Evolutionary conservation across 2,888 invertebrate species (phyloP).

Genomic region (Hyppa rectilinea): DNA sequence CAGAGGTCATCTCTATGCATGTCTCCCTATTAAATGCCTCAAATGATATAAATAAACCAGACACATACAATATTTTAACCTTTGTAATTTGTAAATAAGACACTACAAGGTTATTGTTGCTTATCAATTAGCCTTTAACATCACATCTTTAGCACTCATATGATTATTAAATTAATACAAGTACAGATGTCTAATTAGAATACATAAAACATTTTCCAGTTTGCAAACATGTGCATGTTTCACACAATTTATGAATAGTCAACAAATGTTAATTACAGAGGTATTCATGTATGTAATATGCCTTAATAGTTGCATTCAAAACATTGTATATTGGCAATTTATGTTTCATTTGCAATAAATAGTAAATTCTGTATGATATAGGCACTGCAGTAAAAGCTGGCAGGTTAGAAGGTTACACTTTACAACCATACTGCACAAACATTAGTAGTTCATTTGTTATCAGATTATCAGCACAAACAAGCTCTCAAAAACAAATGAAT

Average conservation of each 20-base stretch:
- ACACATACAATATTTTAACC: background rate
- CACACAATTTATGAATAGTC: background rate
- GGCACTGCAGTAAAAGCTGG: slow-evolving; percentile 21
- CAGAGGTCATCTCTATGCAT: background rate
- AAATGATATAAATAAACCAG: slow-evolving; percentile 26
- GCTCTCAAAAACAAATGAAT: slow-evolving; percentile 48
- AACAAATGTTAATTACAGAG: slow-evolving; percentile 7
- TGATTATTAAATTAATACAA: slow-evolving; percentile 40
- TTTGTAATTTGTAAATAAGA: slow-evolving; percentile 35
- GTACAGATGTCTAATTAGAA: slow-evolving; percentile 11
- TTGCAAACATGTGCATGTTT: background rate
- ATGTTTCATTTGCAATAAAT: slow-evolving; percentile 8
- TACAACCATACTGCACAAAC: slow-evolving; percentile 17
- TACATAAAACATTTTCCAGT: slow-evolving; percentile 12
- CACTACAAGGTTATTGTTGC: slow-evolving; percentile 38
- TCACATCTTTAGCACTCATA: slow-evolving; percentile 33
- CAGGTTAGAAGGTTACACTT: background rate
- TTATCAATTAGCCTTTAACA: slow-evolving; percentile 34
- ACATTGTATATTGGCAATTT: slow-evolving; percentile 10
- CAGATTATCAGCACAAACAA: background rate
- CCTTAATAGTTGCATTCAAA: slow-evolving; percentile 14
- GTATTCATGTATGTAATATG: slow-evolving; percentile 20
- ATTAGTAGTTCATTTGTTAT: slow-evolving; percentile 40
- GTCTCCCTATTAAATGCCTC: background rate
- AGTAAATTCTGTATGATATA: background rate